Evolutionary conservation across 1,140 invertebrate genomes (phyloP).

Genomic region (Drosophila setifemur): DNA sequence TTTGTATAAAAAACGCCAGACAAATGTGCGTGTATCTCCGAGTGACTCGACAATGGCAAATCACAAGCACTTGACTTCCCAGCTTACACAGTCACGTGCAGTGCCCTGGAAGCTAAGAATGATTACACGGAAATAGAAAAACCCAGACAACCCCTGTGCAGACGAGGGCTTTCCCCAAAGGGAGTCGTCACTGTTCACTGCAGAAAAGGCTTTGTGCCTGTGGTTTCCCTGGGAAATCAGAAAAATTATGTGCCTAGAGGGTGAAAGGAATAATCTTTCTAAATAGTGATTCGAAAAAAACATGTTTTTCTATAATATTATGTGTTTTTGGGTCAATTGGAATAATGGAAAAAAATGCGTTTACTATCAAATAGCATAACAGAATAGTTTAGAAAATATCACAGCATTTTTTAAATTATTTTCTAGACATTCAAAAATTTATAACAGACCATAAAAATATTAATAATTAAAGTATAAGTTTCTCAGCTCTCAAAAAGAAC

Average conservation of each 20-base stretch:
- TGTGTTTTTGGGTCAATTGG: too few species aligned
- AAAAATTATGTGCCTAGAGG: neutral
- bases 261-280: neutral
- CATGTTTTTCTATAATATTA: too few species aligned
- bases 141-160: neutral
- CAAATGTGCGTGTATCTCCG: slow-evolving; percentile 38
- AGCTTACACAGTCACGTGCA: slow-evolving; percentile 35
- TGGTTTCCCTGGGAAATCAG: neutral
- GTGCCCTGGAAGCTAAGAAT: slow-evolving; percentile 25
- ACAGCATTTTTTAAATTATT: too few species aligned
- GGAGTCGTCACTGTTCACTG: slow-evolving; percentile 12
- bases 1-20: slow-evolving; percentile 73
- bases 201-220: slow-evolving; percentile 1
- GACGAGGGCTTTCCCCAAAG: neutral
- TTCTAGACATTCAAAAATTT: too few species aligned
- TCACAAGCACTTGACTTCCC: slow-evolving; percentile 44
- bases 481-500: too few species aligned
- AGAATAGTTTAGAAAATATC: too few species aligned
- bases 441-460: too few species aligned
- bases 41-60: slow-evolving; percentile 57
- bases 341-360: too few species aligned
- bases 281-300: too few species aligned
- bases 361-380: too few species aligned
- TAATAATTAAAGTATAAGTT: too few species aligned
- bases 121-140: slow-evolving; percentile 44